Evolutionary conservation across 2,888 invertebrate genomes (phyloP), one percentile per base, ranked within the genome.

Genomic region (Melieria crassipennis): DNA sequence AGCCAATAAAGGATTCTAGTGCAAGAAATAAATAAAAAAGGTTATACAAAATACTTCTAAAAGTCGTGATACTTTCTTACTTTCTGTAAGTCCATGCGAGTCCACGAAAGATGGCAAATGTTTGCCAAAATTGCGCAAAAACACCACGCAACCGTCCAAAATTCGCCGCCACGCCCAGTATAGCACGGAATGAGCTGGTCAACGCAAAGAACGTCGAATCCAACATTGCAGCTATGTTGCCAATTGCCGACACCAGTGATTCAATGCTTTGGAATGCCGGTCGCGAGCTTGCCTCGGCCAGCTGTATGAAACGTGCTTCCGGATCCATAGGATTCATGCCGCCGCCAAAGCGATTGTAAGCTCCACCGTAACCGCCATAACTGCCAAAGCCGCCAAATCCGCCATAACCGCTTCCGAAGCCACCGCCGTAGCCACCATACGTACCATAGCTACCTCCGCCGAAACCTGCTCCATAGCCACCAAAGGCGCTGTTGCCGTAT

Each of bases 171-270:
- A 99, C 97, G 72, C 97, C 96, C 65, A 99, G 88, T 76, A 99
- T 95, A 66, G 99, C 98, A 80, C 95, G 90, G 84, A 98, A 99
- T 0, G 98, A 98, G 85, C 94, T 97, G 30, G 97, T 96, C 81
- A 99, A 90, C 4, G 98, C 98, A 84, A 95, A 94, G 86, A 97
- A 98, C 60, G 98, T 98, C 42, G 97, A 98, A 82, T 98, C 98
- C 70, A 99, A 87, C 96, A 99, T 97, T 91, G 97, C 95, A 4
- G 97, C 95, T 4, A 99, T 91, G 66, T 98, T 97, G 16, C 94
- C 93, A 77, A 98, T 94, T 0, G 98, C 96, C 78, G 93, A 91
- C 3, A 97, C 95, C 30, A 98, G 89, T 66, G 96, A 93, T 86
- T 98, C 97, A 77, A 99, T 96, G 11, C 96, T 96, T 81, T 97